Evolutionary conservation across 2,888 invertebrate genomes (phyloP).

Genomic region (Xylota segnis): DNA sequence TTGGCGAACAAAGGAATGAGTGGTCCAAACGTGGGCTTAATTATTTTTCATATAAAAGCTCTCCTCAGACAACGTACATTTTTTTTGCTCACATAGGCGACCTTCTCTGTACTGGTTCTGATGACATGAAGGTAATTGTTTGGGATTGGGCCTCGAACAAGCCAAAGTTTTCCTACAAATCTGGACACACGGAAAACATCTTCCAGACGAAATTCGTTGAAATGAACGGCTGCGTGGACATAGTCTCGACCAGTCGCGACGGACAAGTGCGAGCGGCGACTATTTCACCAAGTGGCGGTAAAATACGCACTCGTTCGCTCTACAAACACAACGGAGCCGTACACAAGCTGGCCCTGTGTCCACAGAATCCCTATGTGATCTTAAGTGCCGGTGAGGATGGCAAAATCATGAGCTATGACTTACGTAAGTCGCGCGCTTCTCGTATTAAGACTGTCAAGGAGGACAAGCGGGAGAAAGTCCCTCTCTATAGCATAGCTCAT

Average conservation of each 20-base stretch:
- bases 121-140: conserved; percentile 93
- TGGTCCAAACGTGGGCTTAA: too few relatives aligned
- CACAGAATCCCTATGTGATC: conserved; percentile 90
- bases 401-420: conserved; percentile 91
- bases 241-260: conserved; percentile 95
- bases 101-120: conserved; percentile 94
- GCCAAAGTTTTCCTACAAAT: conserved; percentile 88
- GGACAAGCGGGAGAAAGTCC: conserved; percentile 86
- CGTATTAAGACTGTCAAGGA: conserved; percentile 86
- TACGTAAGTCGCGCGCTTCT: conserved; percentile 86
- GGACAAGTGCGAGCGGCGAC: conserved; percentile 91
- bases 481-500: conserved; percentile 94
- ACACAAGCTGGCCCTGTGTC: conserved; percentile 93
- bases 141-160: conserved; percentile 96
- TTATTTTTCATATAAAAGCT: too few relatives aligned
- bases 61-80: too few relatives aligned
- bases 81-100: conserved; percentile 84
- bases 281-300: conserved; percentile 86
- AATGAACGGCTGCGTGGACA: conserved; percentile 89
- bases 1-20: too few relatives aligned
- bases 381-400: conserved; percentile 96
- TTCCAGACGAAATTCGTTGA: conserved; percentile 96
- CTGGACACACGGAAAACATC: conserved; percentile 94
- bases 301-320: conserved; percentile 84
- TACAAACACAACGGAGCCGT: conserved; percentile 91